Evolutionary conservation across 2,113 vertebrate genomes (phyloP).

Genomic region (Axis porcinus): DNA sequence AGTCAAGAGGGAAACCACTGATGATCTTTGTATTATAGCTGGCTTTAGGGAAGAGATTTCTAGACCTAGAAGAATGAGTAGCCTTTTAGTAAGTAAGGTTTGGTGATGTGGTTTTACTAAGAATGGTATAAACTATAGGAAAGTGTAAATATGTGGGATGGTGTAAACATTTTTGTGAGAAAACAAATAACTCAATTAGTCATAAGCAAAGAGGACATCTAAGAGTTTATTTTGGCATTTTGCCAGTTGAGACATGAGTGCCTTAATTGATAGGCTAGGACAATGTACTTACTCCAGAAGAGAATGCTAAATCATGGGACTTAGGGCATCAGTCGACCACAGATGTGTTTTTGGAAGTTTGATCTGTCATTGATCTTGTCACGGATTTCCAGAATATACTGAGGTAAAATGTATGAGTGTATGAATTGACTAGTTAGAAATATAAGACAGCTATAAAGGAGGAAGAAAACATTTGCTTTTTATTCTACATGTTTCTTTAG

Average conservation of each 20-base stretch:
- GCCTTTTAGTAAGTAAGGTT: background rate
- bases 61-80: background rate
- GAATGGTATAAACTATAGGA: background rate
- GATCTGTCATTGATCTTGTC: background rate
- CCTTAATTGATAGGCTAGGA: background rate
- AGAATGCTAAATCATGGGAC: background rate
- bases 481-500: background rate
- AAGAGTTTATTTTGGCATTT: background rate
- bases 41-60: background rate
- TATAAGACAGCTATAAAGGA: background rate
- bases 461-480: background rate
- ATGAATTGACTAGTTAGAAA: background rate
- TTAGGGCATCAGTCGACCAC: background rate
- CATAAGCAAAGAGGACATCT: background rate
- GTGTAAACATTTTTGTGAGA: background rate
- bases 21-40: background rate
- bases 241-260: background rate
- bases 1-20: background rate
- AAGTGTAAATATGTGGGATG: background rate
- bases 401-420: background rate
- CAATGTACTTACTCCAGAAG: background rate
- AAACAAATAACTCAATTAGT: background rate
- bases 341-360: background rate
- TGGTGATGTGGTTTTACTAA: background rate
- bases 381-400: background rate